Evolutionary conservation across 2,888 invertebrate genomes (phyloP).

Genomic region (Myathropa florea): DNA sequence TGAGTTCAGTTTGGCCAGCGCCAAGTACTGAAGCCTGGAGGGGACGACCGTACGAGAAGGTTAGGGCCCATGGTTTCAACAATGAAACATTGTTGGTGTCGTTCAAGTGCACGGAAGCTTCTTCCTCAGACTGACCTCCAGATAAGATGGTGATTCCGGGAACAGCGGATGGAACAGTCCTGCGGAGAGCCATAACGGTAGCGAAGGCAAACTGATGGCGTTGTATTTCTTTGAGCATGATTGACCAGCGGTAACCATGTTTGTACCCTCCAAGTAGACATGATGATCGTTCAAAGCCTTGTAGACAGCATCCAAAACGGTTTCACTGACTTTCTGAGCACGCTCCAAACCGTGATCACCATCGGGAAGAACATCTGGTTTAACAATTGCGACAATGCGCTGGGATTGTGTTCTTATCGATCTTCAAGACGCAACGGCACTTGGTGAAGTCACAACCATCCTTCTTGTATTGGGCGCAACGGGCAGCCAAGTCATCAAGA

Average conservation of each 20-base stretch:
- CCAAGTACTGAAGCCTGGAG: constrained; percentile 96
- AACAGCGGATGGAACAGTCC: constrained; percentile 97
- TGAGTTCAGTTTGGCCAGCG: constrained; percentile 92
- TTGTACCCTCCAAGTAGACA: constrained; percentile 98
- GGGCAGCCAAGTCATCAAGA: constrained; percentile 94
- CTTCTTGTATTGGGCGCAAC: constrained; percentile 98
- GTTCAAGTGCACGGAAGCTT: constrained; percentile 97
- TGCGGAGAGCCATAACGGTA: constrained; percentile 94
- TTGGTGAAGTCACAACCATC: constrained; percentile 99
- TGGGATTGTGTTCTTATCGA: constrained; percentile 95
- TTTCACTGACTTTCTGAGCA: constrained; percentile 96
- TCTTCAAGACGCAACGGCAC: constrained; percentile 98
- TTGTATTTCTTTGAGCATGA: constrained; percentile 88
- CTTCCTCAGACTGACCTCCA: constrained; percentile 99
- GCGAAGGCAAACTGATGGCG: constrained; percentile 95
- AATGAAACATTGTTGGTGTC: constrained; percentile 94
- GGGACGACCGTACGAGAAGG: constrained; percentile 99
- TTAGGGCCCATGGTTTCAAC: constrained; percentile 97
- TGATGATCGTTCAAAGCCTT: constrained; percentile 98
- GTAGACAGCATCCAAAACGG: constrained; percentile 96
- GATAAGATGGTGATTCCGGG: constrained; percentile 98
- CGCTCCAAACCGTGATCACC: constrained; percentile 97
- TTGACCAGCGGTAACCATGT: constrained; percentile 98
- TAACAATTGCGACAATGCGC: constrained; percentile 99
- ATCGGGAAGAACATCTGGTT: constrained; percentile 98